Conservation (phyloP, 1,140 invertebrate species). For the Aphis craccivora region DNA sequence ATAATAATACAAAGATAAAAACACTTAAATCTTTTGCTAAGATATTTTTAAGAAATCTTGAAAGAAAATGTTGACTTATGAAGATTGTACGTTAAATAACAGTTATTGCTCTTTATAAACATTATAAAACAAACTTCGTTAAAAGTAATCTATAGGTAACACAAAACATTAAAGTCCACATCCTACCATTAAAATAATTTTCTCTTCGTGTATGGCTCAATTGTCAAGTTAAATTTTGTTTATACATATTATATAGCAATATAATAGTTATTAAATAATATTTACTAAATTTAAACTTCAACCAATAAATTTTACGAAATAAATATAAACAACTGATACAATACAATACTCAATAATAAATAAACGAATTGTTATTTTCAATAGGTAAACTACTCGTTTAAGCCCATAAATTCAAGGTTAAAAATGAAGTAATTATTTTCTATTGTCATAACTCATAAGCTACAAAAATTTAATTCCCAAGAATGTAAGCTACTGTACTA, state of each 20-base stretch:
- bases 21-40: no score
- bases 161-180: neutral
- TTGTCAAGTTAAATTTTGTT: neutral
- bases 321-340: neutral
- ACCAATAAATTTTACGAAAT: neutral
- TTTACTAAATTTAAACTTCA: neutral
- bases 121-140: neutral
- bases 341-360: neutral
- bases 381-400: neutral
- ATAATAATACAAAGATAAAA: neutral
- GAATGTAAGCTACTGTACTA: neutral
- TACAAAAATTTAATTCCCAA: neutral
- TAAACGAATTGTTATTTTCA: neutral
- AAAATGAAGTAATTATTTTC: conserved; percentile 27
- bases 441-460: neutral
- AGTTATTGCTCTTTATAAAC: neutral
- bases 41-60: neutral
- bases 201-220: neutral
- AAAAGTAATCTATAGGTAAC: neutral
- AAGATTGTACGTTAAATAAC: neutral
- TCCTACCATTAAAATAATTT: neutral
- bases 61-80: neutral
- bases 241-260: neutral
- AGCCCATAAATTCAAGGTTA: neutral
- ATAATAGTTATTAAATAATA: neutral